Conservation (phyloP, 2,888 invertebrate species). For the Acronicta leporina region DNA sequence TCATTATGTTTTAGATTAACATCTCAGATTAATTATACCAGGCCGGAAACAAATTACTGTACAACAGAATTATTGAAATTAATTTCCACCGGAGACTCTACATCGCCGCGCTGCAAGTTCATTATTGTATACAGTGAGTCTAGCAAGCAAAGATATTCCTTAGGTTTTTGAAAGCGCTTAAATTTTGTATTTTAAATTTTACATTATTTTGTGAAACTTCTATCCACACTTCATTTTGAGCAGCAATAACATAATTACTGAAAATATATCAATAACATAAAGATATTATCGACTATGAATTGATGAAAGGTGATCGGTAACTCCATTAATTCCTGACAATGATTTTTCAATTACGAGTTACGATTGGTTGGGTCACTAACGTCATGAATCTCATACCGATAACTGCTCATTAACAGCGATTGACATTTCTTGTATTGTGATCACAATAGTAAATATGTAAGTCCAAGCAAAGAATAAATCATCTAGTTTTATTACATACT, state of each 20-base stretch:
- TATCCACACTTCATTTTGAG: too few species aligned
- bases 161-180: too few species aligned
- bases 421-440: background rate
- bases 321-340: background rate
- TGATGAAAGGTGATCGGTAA: background rate
- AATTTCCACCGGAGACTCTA: too few species aligned
- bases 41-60: too few species aligned
- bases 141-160: too few species aligned
- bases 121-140: too few species aligned
- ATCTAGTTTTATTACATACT: background rate
- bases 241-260: background rate
- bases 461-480: background rate
- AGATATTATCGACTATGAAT: background rate
- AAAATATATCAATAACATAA: background rate
- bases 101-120: too few species aligned
- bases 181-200: too few species aligned
- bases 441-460: background rate
- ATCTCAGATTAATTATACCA: too few species aligned
- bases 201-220: too few species aligned
- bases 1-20: too few species aligned
- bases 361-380: background rate
- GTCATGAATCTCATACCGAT: background rate
- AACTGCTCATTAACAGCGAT: background rate
- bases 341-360: constrained; percentile 1
- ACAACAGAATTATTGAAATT: too few species aligned